phyloP scores from a whole-genome alignment of 2,888 invertebrate species.

The Clitarchus hookeri region DNA sequence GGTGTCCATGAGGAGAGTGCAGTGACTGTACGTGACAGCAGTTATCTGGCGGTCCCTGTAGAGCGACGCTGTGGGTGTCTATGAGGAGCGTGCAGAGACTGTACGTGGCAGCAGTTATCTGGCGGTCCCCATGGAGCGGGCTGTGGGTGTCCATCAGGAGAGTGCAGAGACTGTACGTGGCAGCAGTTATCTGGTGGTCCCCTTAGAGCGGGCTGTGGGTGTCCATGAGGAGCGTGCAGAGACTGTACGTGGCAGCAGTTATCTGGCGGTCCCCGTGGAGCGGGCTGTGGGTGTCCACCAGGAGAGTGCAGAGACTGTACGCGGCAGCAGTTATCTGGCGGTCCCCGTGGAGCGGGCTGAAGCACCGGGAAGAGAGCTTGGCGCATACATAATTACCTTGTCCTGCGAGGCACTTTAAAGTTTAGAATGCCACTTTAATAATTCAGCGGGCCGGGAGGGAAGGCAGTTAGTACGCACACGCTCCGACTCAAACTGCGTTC shows the following conservation, averaged over 20 bases:
- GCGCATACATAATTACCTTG: constrained; percentile 43
- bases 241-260: constrained; percentile 9
- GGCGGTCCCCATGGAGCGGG: background rate
- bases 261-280: background rate
- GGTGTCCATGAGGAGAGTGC: background rate
- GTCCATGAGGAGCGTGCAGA: background rate
- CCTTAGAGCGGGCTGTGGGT: background rate
- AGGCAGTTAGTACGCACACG: background rate
- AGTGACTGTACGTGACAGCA: background rate
- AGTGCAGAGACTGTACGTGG: background rate
- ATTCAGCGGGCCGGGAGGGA: constrained; percentile 32
- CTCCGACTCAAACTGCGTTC: too few relatives aligned
- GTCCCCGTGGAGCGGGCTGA: background rate
- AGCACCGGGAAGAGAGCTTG: constrained; percentile 25
- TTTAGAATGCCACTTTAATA: constrained; percentile 43
- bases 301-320: constrained; percentile 25
- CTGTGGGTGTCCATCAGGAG: too few relatives aligned
- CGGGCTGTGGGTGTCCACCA: background rate
- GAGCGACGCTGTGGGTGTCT: background rate
- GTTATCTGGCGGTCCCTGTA: background rate
- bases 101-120: background rate
- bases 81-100: background rate
- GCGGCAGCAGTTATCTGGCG: background rate
- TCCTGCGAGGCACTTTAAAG: constrained; percentile 42
- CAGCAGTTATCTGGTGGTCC: background rate